Percentiles rank a stretch among this genome's conserved stretches.
Evolutionary conservation across 2,797 vertebrate species (phyloP).

Genomic region (Neopelma chrysocephalum): DNA sequence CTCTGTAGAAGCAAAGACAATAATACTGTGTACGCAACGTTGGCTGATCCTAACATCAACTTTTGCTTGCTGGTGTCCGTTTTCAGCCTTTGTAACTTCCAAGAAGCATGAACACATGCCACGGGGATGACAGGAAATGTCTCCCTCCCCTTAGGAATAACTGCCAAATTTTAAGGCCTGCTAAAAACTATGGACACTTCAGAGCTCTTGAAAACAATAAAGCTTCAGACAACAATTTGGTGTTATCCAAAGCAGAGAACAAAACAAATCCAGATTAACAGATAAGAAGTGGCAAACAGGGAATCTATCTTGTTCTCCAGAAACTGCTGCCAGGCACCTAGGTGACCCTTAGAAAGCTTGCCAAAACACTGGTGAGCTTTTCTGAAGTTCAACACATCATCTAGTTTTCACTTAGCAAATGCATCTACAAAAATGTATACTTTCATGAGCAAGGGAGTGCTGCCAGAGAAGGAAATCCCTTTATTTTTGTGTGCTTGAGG

Average conservation of each 20-base stretch:
- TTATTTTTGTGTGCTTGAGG: not conserved
- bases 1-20: not conserved
- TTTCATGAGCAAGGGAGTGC: not conserved
- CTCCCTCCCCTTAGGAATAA: not conserved
- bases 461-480: not conserved
- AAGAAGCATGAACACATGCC: not conserved
- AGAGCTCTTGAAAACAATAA: not conserved
- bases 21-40: not conserved
- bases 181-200: not conserved
- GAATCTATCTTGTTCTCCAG: not conserved
- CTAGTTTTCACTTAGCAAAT: not conserved
- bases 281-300: not conserved
- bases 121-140: not conserved
- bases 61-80: not conserved
- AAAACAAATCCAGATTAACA: not conserved
- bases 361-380: not conserved
- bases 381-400: not conserved
- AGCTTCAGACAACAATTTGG: not conserved
- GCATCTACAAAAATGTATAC: not conserved
- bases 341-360: not conserved
- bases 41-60: not conserved
- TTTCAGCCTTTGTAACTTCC: not conserved
- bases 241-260: not conserved
- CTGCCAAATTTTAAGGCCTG: not conserved
- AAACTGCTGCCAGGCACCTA: not conserved